Evolutionary conservation across 2,797 vertebrate genomes (phyloP).

Genomic region (Acanthis flammea): DNA sequence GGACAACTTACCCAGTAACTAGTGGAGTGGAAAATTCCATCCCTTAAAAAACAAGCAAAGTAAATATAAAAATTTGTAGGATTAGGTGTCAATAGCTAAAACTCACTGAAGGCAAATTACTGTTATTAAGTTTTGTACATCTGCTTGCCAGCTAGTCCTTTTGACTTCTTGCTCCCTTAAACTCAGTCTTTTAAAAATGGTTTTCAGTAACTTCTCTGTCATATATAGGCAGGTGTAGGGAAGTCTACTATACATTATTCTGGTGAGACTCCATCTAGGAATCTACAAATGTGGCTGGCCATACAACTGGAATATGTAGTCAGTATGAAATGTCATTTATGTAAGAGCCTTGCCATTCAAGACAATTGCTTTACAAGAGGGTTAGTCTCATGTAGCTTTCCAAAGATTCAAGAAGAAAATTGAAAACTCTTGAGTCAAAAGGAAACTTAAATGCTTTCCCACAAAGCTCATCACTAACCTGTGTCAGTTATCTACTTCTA

Average conservation of each 20-base stretch:
- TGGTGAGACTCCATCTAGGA: not conserved
- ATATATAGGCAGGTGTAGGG: not conserved
- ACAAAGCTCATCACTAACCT: not conserved
- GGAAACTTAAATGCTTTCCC: not conserved
- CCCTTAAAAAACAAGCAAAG: not conserved
- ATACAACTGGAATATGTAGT: not conserved
- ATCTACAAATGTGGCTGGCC: not conserved
- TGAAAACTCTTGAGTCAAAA: not conserved
- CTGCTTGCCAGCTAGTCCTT: not conserved
- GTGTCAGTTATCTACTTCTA: not conserved
- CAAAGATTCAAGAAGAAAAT: not conserved
- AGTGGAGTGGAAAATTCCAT: not conserved
- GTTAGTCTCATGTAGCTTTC: not conserved
- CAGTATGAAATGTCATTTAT: not conserved
- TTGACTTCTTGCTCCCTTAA: not conserved
- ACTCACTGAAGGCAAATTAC: not conserved
- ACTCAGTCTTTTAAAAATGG: not conserved
- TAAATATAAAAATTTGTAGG: not conserved
- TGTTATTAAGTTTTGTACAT: not conserved
- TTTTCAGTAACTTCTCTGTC: not conserved
- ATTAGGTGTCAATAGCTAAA: not conserved
- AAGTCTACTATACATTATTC: not conserved
- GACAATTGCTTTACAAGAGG: not conserved
- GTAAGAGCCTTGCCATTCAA: not conserved
- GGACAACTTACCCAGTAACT: not conserved